Base-by-base conservation (phyloP, 2,113 vertebrate species). In the Zapornia atra region DNA sequence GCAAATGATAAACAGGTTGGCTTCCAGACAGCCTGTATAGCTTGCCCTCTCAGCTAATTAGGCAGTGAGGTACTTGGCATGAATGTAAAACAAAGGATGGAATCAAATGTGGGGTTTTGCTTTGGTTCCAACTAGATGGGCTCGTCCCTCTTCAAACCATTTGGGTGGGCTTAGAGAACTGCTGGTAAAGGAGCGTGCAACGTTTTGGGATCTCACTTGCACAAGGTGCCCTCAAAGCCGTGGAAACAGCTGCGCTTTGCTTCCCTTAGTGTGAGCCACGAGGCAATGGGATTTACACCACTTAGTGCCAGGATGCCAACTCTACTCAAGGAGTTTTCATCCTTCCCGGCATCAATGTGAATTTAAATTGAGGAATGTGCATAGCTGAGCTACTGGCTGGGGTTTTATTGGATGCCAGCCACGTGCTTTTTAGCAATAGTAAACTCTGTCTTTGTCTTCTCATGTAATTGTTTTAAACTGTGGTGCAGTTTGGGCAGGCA, bases 171-270 rank as follows among this genome's bases (percentile, higher is more conserved):
- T 59, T 5, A 2, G 29, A 14, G 46, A 42, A 1, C 50, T 9
- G 36, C 21, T 22, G 26, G 70, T 6, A 18, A 21, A 36, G 68
- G 36, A 24, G 33, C 0, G 15, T 12, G 72, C 61, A 50, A 72
- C 14, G 2, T 26, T 82, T 75, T 1, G 73, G 61, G 34, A n/a
- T 42, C n/a, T n/a, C 13, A 48, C 12, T 13, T 22, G 34, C 86
- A 22, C 5, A 0, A 8, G 33, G 57, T 22, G 57, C 72, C 46
- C 65, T 13, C 6, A 77, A 65, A 75, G 34, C 61, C 24, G 0
- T 0, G 29, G 22, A 4, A 60, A 21, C 4, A 36, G 51, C 31
- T 1, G 0, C 6, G 18, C 44, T 5, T 12, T 28, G 40, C 4
- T 8, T 40, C 48, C 33, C 12, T 68, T 73, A 3, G 0, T 5